Conservation (phyloP, 2,888 invertebrate species). For the Listrodromus nycthemerus region DNA sequence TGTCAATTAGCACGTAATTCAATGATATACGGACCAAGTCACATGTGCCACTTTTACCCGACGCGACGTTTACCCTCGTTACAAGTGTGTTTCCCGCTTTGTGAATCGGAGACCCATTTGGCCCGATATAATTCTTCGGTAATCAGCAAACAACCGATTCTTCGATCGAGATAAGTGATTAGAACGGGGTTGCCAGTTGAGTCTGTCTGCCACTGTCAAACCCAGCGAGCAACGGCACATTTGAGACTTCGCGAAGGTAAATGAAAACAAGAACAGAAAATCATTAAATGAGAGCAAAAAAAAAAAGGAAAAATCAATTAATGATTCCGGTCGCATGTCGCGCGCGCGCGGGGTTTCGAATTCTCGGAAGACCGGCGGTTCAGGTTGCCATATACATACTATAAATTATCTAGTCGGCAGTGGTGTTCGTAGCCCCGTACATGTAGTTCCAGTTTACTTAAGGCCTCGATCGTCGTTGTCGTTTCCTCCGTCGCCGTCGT, state of each 20-base stretch:
- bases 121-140: conserved; percentile 5
- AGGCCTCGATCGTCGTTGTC: conserved; percentile 63
- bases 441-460: conserved; percentile 73
- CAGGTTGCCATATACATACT: conserved; percentile 71
- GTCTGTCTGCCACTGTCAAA: not conserved
- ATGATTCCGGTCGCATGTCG: conserved; percentile 48
- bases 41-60: no score
- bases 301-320: conserved; percentile 40
- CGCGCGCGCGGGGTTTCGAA: conserved; percentile 66
- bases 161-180: conserved; percentile 29
- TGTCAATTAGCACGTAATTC: no score
- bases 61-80: no score
- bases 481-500: conserved; percentile 20
- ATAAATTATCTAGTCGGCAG: conserved; percentile 64
- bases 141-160: conserved; percentile 22
- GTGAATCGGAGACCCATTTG: not conserved
- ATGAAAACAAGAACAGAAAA: conserved; percentile 23
- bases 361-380: conserved; percentile 76
- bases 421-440: conserved; percentile 69
- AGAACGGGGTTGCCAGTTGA: conserved; percentile 16
- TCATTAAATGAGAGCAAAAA: conserved; percentile 40
- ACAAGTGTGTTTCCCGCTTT: no score
- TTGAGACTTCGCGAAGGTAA: conserved; percentile 13
- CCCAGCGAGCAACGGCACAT: not conserved
- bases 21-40: no score